These are phyloP conservation scores for Rhynchopsitta pachyrhyncha DNA, from an alignment of 2,113 vertebrate genomes.

Conservation along the genomic window DNA sequence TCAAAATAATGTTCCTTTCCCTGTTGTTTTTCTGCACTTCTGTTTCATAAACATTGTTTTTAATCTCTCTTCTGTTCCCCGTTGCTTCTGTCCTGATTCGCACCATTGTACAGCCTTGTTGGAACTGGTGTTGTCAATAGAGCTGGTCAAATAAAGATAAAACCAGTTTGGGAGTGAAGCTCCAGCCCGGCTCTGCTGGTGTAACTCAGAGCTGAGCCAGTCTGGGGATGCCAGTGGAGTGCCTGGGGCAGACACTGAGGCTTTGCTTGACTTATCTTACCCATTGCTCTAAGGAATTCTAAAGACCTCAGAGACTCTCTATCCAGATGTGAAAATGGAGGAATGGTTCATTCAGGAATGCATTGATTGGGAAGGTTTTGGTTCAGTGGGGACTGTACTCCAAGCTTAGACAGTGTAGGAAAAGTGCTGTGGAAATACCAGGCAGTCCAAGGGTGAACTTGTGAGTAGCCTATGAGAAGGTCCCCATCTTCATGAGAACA, in stretches of 20 bases:
- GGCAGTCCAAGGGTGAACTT: rapidly evolving
- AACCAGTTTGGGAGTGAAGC: not conserved
- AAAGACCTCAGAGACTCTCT: not conserved
- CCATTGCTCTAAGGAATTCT: rapidly evolving
- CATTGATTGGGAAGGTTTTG: rapidly evolving
- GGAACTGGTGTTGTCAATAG: not conserved
- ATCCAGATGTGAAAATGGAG: not conserved
- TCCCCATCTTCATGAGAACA: not conserved
- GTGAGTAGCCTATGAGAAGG: not conserved
- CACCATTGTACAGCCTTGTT: not conserved
- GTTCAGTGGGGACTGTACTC: not conserved
- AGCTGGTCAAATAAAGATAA: slow-evolving; percentile 22
- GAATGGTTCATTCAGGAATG: not conserved
- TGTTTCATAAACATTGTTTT: not conserved
- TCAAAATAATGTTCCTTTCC: not conserved
- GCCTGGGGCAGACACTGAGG: not conserved
- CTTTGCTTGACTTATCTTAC: not conserved
- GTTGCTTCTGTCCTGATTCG: not conserved
- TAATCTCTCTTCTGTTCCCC: not conserved
- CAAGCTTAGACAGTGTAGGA: not conserved
- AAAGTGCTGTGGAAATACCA: not conserved
- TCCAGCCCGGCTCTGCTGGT: not conserved
- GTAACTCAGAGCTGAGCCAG: not conserved
- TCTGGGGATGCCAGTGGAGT: not conserved
- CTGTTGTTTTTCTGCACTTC: not conserved